Evolutionary conservation across 2,113 vertebrate genomes (phyloP), one percentile per base, ranked within the genome.

Genomic region (Motacilla tschutschensis): DNA sequence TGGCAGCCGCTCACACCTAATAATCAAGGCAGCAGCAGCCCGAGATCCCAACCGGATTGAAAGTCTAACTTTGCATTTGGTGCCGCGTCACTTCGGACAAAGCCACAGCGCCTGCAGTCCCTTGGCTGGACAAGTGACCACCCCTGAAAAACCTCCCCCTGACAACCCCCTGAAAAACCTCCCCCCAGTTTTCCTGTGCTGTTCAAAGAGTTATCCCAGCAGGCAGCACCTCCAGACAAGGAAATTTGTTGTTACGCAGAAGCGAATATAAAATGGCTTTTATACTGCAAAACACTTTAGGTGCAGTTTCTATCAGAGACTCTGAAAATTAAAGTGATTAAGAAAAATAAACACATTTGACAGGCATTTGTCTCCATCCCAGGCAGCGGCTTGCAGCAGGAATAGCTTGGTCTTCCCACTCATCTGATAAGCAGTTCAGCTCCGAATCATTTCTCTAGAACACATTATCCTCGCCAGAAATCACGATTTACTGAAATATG

Each of bases 341-440:
- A 46, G 80, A n/a, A 43, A 88, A 91, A 85, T n/a, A 85, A 88
- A 88, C 16, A 51, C 53, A 79, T 76, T 25, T 72, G 50, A 67
- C n/a, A 50, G 12, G 46, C 51, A 25, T 53, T 88, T 53, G 72
- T 51, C 80, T 83, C 77, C 3, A 6, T 69, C 48, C 84, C 69
- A 55, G 81, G 75, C 81, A 75, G 91, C 5, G 5, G 88, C 92
- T 84, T 79, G 73, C 69, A 47, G 85, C 40, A 77, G 87, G 90
- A 91, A 93, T 77, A 90, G 90, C 92, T 67, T 31, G 41, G 62
- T 71, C 93, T 91, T 93, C 92, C 93, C 86, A 91, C 92, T 94
- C 93, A 88, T 72, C 93, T 63, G 67, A 79, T 78, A 75, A 89
- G 83, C 9, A 25, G 54, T 79, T 91, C 59, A 65, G 88, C 83